Base-by-base conservation (phyloP, 1,140 invertebrate species). In the Battus philenor region DNA sequence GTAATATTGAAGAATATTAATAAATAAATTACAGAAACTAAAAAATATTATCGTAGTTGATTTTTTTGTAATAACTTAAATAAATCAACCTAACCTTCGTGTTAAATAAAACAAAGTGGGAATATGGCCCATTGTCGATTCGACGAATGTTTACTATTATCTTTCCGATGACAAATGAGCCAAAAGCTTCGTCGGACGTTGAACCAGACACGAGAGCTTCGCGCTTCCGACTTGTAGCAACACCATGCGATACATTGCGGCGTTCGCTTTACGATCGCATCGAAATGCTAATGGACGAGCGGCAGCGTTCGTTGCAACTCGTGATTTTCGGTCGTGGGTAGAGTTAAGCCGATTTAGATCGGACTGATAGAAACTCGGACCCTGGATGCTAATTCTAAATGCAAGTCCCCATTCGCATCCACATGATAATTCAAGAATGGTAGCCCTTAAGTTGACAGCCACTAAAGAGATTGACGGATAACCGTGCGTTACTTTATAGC, bases 321-420 rank as follows among this genome's bases (percentile, higher is more conserved):
- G 10, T 17, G 22, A 9, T 27, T 43, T 33, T 31, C 50, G 44
- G 24, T 36, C 50, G n/a, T n/a, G 53, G 61, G 45, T 66, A 65
- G 58, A 63, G 56, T 60, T 76, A 77, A 77, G 71, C 71, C 66
- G 76, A 71, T 80, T 80, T 80, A 77, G 76, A 77, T 80, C 49
- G 44, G 46, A 41, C 57, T 50, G 76, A 80, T 80, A 75, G 62
- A 65, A 49, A 62, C 50, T 60, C 39, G 54, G 52, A 58, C 54
- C 58, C 44, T 52, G 56, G 67, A 77, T 71, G 69, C 68, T 75
- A 71, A 75, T 77, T 77, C 63, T 65, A 74, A 74, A 68, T 68
- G 59, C 57, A 62, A 70, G 61, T 68, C 58, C 63, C 57, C 57
- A 54, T 62, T 63, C 48, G 59, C 49, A 55, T 59, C 55, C 50